Conservation (phyloP, 1,140 invertebrate species). For the Hetaerina americana region DNA sequence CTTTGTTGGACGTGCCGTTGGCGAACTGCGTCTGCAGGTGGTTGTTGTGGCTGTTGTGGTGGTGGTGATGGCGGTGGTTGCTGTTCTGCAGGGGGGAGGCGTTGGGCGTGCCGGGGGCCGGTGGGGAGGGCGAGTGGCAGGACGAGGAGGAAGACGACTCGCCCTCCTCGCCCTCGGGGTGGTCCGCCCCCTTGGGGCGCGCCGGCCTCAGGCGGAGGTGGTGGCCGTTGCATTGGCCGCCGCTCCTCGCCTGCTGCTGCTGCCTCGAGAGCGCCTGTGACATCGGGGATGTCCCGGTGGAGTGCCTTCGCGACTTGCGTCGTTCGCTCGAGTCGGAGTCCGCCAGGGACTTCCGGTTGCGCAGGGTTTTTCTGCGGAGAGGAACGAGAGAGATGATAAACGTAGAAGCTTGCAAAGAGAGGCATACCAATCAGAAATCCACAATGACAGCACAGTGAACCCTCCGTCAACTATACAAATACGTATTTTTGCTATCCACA, state of each 20-base stretch:
- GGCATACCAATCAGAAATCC: too few species aligned
- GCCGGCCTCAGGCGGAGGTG: slow-evolving; percentile 28
- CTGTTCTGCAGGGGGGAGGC: slow-evolving; percentile 30
- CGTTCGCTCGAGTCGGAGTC: slow-evolving; percentile 43
- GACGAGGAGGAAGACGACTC: slow-evolving; percentile 28
- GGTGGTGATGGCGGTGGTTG: slow-evolving; percentile 31
- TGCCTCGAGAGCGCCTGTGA: slow-evolving; percentile 15
- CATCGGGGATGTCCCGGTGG: slow-evolving; percentile 46
- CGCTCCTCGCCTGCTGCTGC: slow-evolving; percentile 27
- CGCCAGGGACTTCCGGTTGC: slow-evolving; percentile 47
- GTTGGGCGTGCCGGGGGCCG: slow-evolving; percentile 31
- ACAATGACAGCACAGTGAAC: too few species aligned
- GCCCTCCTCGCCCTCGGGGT: slow-evolving; percentile 28
- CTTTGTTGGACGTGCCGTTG: not conserved
- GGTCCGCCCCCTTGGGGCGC: slow-evolving; percentile 24
- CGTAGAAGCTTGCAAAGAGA: too few species aligned
- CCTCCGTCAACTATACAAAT: too few species aligned
- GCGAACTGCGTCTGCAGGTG: not conserved
- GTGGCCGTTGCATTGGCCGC: slow-evolving; percentile 22
- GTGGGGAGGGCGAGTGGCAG: slow-evolving; percentile 35
- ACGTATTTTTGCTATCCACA: too few species aligned
- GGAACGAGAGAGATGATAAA: too few species aligned
- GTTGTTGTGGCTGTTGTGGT: not conserved
- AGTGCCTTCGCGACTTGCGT: slow-evolving; percentile 61
- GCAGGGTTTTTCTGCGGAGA: slow-evolving; percentile 50